A percentile compares a stretch with the other conserved stretches of the same genome.
Conservation (phyloP, 2,888 invertebrate species). For the Aricia artaxerxes region DNA sequence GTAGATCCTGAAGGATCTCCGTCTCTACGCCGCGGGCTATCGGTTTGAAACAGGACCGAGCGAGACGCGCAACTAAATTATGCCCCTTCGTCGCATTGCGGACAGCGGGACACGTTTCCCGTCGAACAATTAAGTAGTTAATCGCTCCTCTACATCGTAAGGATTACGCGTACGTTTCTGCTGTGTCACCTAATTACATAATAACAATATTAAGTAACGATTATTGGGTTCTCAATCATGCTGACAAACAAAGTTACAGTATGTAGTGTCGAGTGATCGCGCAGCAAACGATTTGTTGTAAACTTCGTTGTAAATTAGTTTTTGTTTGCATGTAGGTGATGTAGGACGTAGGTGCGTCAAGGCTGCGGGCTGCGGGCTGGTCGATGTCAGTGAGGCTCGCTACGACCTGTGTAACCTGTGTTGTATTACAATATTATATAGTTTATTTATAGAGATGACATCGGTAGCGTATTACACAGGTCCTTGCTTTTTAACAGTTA, state of each 20-base stretch:
- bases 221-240: not conserved
- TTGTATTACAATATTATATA: not conserved
- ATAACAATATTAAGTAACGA: not conserved
- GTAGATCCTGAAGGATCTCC: not conserved
- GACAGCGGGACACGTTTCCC: not conserved
- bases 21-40: not conserved
- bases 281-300: not conserved
- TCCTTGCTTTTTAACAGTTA: not conserved
- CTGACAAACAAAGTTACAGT: not conserved
- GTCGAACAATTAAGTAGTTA: not conserved
- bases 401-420: not conserved
- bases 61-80: not conserved
- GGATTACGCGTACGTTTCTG: not conserved
- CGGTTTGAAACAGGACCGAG: not conserved
- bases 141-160: not conserved
- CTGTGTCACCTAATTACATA: not conserved
- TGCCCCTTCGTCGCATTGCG: not conserved
- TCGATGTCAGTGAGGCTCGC: not conserved
- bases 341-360: not conserved
- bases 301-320: constrained; percentile 19
- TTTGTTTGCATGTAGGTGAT: constrained; percentile 6
- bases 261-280: not conserved
- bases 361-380: constrained; percentile 8
- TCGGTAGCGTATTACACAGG: not conserved
- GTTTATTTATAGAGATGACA: constrained; percentile 24